These are phyloP conservation scores for Cephus rjabovi DNA, from an alignment of 2,888 invertebrate genomes.

Conservation along the genomic window DNA sequence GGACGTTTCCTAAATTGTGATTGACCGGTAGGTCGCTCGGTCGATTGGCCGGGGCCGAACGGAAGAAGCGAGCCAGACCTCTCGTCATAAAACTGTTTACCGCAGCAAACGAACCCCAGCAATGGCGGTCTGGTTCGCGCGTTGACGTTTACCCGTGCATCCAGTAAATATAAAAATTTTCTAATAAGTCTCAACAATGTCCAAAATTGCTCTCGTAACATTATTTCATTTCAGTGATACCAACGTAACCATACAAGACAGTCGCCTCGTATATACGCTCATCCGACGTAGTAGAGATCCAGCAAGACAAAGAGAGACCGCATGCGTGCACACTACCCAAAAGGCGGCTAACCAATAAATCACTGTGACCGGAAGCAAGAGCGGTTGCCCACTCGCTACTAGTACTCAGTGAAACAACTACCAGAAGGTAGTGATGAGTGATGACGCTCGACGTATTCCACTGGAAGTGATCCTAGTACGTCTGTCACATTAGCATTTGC, in stretches of 20 bases:
- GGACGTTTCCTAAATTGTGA: constrained; percentile 27
- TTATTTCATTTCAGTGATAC: not conserved
- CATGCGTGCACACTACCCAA: not conserved
- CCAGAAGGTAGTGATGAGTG: not conserved
- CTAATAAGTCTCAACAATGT: not conserved
- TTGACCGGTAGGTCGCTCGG: constrained; percentile 17
- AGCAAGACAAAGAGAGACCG: not conserved
- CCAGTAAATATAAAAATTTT: not conserved
- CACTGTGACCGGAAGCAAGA: constrained; percentile 41
- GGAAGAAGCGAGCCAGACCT: constrained; percentile 12
- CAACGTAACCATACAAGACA: not conserved
- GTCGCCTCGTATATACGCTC: not conserved
- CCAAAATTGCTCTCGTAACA: not conserved
- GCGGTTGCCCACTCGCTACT: constrained; percentile 11
- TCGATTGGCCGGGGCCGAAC: constrained; percentile 19
- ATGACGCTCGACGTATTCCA: not conserved
- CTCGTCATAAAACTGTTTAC: constrained; percentile 21
- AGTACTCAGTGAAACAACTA: not conserved
- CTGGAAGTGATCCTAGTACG: not conserved
- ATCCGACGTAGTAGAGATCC: not conserved
- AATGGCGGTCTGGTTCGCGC: constrained; percentile 11
- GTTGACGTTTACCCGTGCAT: not conserved
- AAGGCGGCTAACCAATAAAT: constrained; percentile 35
- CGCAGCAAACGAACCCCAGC: constrained; percentile 19
- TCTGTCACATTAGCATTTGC: not conserved